Conservation (phyloP, 2,888 invertebrate species). For the Chloromyia formosa region DNA sequence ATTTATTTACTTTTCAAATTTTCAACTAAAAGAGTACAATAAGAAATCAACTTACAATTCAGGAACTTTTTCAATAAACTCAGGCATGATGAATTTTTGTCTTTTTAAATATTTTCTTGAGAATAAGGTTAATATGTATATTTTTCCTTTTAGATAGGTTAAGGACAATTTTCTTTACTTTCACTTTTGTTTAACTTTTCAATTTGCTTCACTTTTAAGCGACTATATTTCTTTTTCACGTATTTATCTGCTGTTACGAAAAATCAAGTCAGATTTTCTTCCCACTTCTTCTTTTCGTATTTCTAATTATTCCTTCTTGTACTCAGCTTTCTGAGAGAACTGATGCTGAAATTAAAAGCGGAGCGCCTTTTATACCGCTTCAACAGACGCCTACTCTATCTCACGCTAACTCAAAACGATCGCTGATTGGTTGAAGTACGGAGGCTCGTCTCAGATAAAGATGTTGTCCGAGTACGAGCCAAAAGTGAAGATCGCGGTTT, state of each 20-base stretch:
- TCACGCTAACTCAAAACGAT: neutral
- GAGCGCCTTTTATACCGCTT: conserved; percentile 30
- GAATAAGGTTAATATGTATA: too few relatives aligned
- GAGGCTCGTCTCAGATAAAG: conserved; percentile 36
- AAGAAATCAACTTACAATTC: conserved; percentile 34
- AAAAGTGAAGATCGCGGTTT: neutral
- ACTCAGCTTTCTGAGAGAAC: conserved; percentile 34
- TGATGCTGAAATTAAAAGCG: conserved; percentile 24
- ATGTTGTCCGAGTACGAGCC: neutral
- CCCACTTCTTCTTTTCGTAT: neutral
- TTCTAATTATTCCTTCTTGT: neutral
- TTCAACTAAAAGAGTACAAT: too few relatives aligned
- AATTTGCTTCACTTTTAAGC: neutral
- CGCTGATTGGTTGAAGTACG: conserved; percentile 11
- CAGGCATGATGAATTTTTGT: conserved; percentile 37
- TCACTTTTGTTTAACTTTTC: conserved; percentile 6
- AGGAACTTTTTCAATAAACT: conserved; percentile 30
- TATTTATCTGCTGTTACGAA: too few relatives aligned
- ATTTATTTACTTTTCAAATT: neutral
- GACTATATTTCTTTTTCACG: neutral
- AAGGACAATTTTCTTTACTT: conserved; percentile 16
- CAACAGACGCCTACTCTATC: conserved; percentile 15
- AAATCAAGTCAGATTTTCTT: too few relatives aligned
- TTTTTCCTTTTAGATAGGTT: conserved; percentile 18
- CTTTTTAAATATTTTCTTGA: neutral